Evolutionary conservation across 2,113 vertebrate species (phyloP).

Genomic region (Microcebus lehilahytsara): DNA sequence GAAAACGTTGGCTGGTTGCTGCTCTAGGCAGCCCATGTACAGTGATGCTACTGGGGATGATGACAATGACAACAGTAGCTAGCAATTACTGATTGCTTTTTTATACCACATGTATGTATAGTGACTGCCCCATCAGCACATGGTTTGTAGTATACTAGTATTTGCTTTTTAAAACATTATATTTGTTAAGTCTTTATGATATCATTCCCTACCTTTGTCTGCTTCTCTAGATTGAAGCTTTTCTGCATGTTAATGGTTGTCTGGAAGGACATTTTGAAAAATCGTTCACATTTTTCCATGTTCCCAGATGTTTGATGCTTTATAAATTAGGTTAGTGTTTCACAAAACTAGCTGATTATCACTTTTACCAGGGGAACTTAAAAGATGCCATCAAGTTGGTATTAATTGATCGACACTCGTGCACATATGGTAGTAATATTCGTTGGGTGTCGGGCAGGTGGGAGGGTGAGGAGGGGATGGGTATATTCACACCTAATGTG

Average conservation of each 20-base stretch:
- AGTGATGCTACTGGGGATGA: fast-evolving
- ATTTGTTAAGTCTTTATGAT: neutral
- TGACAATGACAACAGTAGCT: neutral
- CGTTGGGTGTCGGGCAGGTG: too few relatives aligned
- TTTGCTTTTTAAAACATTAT: neutral
- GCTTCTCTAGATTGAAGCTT: neutral
- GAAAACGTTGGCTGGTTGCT: neutral
- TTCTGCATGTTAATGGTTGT: neutral
- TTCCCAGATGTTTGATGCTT: neutral
- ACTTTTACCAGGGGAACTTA: neutral
- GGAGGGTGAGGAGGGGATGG: too few relatives aligned
- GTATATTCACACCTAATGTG: too few relatives aligned
- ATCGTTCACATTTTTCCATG: neutral
- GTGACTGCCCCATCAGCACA: fast-evolving
- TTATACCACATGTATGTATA: fast-evolving
- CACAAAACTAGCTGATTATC: neutral
- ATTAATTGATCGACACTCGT: too few relatives aligned
- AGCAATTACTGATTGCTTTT: neutral
- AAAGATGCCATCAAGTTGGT: neutral
- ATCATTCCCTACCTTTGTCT: neutral
- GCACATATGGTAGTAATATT: too few relatives aligned
- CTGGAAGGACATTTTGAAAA: neutral
- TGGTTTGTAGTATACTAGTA: neutral
- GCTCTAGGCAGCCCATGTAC: neutral
- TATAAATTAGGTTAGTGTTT: neutral